Conservation (phyloP, 2,797 vertebrate genomes). For the Notolabrus celidotus region DNA sequence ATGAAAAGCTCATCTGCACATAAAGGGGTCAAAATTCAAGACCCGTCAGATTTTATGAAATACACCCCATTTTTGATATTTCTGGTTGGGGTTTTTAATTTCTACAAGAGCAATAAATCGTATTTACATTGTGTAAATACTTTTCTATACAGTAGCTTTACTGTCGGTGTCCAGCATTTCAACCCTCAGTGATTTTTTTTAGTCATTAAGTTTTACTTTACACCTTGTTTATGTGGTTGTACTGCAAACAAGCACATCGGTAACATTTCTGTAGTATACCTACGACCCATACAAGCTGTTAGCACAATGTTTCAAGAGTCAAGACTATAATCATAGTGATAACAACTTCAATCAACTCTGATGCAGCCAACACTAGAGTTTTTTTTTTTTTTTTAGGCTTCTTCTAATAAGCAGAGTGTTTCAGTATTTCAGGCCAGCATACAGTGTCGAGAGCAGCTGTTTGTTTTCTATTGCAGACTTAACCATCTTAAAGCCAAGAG, state of each 20-base stretch:
- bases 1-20: slow-evolving; percentile 16
- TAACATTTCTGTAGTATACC: not conserved
- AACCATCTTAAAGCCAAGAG: slow-evolving; percentile 21
- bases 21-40: slow-evolving; percentile 3
- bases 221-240: not conserved
- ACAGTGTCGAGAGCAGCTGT: not conserved
- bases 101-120: not conserved
- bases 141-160: slow-evolving; percentile 1
- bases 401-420: slow-evolving; percentile 6
- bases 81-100: not conserved
- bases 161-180: not conserved
- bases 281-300: not conserved
- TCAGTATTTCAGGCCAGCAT: slow-evolving; percentile 19
- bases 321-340: slow-evolving; percentile 4
- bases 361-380: not conserved
- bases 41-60: slow-evolving; percentile 21
- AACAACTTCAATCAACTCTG: slow-evolving; percentile 4
- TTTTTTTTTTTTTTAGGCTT: not conserved
- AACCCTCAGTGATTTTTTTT: not conserved
- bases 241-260: not conserved
- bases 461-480: slow-evolving; percentile 9
- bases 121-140: slow-evolving; percentile 1
- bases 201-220: not conserved
- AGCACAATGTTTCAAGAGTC: not conserved
- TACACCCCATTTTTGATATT: slow-evolving; percentile 1